Conservation (phyloP, 2,113 vertebrate genomes). For the Bungarus multicinctus region DNA sequence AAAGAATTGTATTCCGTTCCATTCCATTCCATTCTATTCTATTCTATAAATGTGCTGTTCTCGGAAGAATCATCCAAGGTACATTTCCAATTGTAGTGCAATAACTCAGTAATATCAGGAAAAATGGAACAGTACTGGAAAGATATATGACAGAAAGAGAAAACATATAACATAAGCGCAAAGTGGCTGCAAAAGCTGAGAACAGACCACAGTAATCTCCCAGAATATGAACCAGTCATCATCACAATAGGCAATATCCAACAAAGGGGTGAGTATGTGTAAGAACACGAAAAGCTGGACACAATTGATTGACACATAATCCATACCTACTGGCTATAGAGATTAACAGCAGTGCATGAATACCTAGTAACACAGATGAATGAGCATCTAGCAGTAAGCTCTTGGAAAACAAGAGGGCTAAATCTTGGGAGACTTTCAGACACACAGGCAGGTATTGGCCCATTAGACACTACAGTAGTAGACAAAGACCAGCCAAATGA, state of each 20-base stretch:
- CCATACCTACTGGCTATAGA: background rate
- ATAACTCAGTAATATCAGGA: background rate
- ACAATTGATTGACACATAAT: background rate
- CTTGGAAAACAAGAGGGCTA: background rate
- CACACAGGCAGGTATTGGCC: background rate
- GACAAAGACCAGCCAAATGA: background rate
- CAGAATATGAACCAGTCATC: background rate
- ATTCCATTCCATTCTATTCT: too few relatives aligned
- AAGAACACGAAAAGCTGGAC: background rate
- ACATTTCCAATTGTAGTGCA: background rate
- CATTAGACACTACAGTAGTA: background rate
- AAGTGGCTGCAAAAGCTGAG: background rate
- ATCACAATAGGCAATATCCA: background rate
- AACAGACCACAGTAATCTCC: background rate
- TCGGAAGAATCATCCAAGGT: background rate
- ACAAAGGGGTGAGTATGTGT: background rate
- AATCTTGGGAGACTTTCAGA: background rate
- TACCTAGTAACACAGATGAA: background rate
- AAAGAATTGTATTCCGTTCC: too few relatives aligned
- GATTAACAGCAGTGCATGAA: background rate
- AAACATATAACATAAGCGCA: background rate
- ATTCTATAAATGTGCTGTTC: background rate
- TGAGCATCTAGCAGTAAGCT: background rate
- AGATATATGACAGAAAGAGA: background rate
- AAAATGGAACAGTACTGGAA: background rate